Percentiles rank a stretch among this genome's conserved stretches.
Evolutionary conservation across 1,140 invertebrate genomes (phyloP).

Genomic region (Drosophila tsacasi): DNA sequence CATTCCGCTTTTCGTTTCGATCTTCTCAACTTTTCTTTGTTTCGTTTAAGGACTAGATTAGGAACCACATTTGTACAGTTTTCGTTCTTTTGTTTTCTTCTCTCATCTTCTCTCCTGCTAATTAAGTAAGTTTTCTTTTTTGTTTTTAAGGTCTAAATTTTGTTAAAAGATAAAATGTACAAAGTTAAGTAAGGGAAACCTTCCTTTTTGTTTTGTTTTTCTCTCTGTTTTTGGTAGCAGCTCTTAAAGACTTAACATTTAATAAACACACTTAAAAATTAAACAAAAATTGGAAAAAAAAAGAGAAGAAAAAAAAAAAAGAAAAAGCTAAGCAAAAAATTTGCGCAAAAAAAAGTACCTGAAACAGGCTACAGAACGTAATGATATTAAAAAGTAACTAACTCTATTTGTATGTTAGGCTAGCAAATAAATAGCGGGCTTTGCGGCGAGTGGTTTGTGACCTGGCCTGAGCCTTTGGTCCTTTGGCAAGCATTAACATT

Average conservation of each 20-base stretch:
- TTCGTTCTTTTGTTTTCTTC: constrained; percentile 62
- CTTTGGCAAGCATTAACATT: constrained; percentile 46
- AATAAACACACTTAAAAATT: constrained; percentile 12
- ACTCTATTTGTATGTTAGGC: constrained; percentile 21
- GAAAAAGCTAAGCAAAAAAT: not conserved
- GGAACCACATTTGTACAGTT: constrained; percentile 85
- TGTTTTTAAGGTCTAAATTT: constrained; percentile 43
- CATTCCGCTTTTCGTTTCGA: not conserved
- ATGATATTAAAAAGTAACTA: constrained; percentile 3
- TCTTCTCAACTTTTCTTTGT: constrained; percentile 11
- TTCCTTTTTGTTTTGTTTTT: not conserved
- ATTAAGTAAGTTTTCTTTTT: constrained; percentile 31
- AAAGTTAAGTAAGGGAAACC: constrained; percentile 59
- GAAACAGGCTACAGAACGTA: not conserved
- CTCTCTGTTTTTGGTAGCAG: constrained; percentile 47
- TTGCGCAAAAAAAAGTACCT: not conserved
- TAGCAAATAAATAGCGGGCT: constrained; percentile 40
- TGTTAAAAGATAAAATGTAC: constrained; percentile 62
- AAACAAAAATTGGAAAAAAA: not conserved
- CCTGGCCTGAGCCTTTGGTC: constrained; percentile 13
- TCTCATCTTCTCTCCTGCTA: constrained; percentile 30
- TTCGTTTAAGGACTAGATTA: constrained; percentile 82
- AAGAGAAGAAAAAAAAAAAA: constrained; percentile 14
- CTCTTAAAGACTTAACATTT: constrained; percentile 18
- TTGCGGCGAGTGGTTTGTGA: constrained; percentile 28